Percentiles rank a stretch among this genome's conserved stretches.
These are phyloP conservation scores for Lathamus discolor DNA, from an alignment of 2,113 vertebrate genomes.

Conservation along the genomic window DNA sequence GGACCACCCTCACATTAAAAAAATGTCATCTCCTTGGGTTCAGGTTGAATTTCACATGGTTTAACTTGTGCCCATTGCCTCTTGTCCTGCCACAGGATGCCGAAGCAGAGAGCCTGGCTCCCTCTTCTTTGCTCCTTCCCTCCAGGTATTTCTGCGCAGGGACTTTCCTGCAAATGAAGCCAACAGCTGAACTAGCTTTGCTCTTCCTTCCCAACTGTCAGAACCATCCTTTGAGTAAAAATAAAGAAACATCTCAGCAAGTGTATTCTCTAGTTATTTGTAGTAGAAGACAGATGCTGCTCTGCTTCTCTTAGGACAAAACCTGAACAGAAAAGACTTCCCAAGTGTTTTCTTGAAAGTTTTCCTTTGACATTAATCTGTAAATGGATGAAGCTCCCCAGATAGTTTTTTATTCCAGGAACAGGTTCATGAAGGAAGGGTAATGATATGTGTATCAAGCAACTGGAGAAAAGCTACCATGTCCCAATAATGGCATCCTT, in stretches of 20 bases:
- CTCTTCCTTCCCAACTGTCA: neutral
- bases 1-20: neutral
- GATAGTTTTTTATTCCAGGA: neutral
- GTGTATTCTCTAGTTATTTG: too few relatives aligned
- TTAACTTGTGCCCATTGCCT: neutral
- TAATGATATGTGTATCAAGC: neutral
- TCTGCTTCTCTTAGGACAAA: neutral
- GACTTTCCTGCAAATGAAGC: neutral
- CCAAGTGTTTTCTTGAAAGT: neutral
- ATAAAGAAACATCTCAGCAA: neutral
- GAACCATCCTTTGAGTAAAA: neutral
- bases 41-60: neutral
- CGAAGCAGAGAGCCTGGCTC: neutral
- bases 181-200: neutral
- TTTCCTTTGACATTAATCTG: neutral
- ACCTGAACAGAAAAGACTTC: neutral
- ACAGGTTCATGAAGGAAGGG: rapidly evolving
- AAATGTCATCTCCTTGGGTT: neutral
- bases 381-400: neutral
- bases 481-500: neutral
- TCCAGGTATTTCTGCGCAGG: neutral
- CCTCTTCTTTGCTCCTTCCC: neutral
- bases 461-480: neutral
- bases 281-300: neutral
- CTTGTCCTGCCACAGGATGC: neutral